These are phyloP conservation scores for Xiphorhynchus elegans DNA, from an alignment of 2,113 vertebrate genomes.

Conservation along the genomic window DNA sequence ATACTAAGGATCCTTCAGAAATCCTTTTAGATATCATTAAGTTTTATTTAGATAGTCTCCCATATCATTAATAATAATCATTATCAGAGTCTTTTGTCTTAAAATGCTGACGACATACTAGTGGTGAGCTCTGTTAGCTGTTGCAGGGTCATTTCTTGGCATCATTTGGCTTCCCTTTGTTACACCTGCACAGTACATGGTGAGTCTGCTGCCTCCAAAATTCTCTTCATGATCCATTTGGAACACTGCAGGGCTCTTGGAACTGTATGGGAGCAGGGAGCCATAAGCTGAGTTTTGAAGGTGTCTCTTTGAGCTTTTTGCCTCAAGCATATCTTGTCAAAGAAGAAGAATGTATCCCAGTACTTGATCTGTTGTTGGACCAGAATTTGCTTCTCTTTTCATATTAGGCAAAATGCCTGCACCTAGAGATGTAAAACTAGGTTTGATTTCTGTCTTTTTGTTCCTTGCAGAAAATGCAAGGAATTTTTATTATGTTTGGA, in stretches of 20 bases:
- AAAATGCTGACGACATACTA: background rate
- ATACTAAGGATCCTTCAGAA: background rate
- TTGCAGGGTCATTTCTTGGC: background rate
- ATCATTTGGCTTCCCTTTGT: background rate
- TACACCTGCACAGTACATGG: background rate
- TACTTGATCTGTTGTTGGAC: background rate
- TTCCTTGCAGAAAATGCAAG: background rate
- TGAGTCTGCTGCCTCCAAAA: background rate
- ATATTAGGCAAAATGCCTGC: background rate
- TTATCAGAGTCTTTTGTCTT: background rate
- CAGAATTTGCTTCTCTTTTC: background rate
- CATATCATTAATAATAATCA: background rate
- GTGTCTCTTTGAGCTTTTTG: background rate
- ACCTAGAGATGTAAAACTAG: background rate
- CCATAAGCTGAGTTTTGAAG: background rate
- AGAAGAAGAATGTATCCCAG: background rate
- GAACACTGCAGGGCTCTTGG: accelerated
- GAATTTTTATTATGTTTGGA: background rate
- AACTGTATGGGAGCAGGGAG: background rate
- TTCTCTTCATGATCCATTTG: background rate
- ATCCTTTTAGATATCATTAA: background rate
- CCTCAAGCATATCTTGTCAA: background rate
- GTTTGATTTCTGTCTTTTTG: background rate
- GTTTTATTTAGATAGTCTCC: background rate
- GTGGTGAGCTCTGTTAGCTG: background rate